A percentile compares a stretch with the other conserved stretches of the same genome.
Evolutionary conservation across 1,140 invertebrate species (phyloP).

Genomic region (Oncopeltus fasciatus): DNA sequence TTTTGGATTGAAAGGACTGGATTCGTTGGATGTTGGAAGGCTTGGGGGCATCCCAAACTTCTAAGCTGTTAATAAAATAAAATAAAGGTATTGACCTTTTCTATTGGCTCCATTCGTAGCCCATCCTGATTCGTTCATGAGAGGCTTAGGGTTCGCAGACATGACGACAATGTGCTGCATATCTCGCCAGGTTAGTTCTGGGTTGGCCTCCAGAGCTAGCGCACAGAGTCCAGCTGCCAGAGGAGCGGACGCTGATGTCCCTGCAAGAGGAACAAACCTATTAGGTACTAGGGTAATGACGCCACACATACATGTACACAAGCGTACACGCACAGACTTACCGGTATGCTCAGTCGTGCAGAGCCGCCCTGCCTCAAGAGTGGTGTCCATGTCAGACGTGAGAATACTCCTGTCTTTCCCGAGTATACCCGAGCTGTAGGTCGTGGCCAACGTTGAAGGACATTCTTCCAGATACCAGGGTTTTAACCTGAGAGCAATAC

Average conservation of each 20-base stretch:
- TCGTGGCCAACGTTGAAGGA: constrained; percentile 87
- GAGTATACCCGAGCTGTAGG: constrained; percentile 88
- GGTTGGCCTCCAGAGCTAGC: no score
- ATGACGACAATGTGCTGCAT: no score
- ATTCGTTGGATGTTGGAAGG: no score
- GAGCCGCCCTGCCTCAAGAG: constrained; percentile 64
- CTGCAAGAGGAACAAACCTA: constrained; percentile 85
- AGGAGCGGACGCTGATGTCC: no score
- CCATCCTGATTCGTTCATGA: constrained; percentile 79
- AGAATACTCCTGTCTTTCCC: constrained; percentile 88
- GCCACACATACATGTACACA: no score
- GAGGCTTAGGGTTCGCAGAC: constrained; percentile 64
- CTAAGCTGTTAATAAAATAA: no score
- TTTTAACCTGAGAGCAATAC: constrained; percentile 54
- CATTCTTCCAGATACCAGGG: constrained; percentile 98
- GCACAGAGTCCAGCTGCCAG: no score
- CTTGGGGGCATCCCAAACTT: no score
- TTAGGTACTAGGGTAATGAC: no score
- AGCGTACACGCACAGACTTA: no score
- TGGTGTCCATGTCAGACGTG: constrained; percentile 87
- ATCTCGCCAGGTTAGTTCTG: no score
- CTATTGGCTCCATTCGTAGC: constrained; percentile 77
- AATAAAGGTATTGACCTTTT: constrained; percentile 51
- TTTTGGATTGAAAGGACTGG: no score
- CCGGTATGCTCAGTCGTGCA: constrained; percentile 77